Conservation (phyloP, 2,888 invertebrate species). For the Drosophila histrio region DNA sequence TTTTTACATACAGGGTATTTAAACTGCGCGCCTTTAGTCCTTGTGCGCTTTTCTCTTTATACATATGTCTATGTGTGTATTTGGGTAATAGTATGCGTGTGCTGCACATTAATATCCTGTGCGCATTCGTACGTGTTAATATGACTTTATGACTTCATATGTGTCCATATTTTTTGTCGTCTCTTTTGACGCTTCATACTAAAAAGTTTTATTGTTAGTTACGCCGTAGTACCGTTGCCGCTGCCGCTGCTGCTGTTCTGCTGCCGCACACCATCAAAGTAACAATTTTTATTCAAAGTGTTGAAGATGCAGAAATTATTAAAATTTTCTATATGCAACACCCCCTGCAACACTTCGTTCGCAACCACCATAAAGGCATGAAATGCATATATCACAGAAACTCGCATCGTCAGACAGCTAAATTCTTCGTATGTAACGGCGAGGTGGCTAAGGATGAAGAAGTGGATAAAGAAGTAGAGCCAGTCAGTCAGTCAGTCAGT, state of each 20-base stretch:
- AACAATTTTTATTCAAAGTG: constrained; percentile 79
- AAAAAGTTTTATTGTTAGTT: constrained; percentile 78
- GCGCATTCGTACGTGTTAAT: constrained; percentile 84
- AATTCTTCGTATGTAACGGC: constrained; percentile 49
- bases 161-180: constrained; percentile 75
- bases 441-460: constrained; percentile 25
- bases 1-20: background rate
- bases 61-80: constrained; percentile 21
- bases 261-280: constrained; percentile 65
- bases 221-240: constrained; percentile 40
- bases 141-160: constrained; percentile 84
- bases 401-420: constrained; percentile 43
- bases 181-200: constrained; percentile 66
- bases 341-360: background rate
- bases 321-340: constrained; percentile 54
- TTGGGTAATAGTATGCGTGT: constrained; percentile 36
- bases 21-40: constrained; percentile 21
- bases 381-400: constrained; percentile 31
- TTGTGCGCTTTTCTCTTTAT: constrained; percentile 1
- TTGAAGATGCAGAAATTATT: constrained; percentile 77
- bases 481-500: constrained; percentile 9
- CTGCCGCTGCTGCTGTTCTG: constrained; percentile 30
- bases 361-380: background rate
- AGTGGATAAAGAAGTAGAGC: constrained; percentile 8
- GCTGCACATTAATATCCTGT: constrained; percentile 81